phyloP scores from a whole-genome alignment of 1,140 invertebrate species.

The Heliconius nattereri region DNA sequence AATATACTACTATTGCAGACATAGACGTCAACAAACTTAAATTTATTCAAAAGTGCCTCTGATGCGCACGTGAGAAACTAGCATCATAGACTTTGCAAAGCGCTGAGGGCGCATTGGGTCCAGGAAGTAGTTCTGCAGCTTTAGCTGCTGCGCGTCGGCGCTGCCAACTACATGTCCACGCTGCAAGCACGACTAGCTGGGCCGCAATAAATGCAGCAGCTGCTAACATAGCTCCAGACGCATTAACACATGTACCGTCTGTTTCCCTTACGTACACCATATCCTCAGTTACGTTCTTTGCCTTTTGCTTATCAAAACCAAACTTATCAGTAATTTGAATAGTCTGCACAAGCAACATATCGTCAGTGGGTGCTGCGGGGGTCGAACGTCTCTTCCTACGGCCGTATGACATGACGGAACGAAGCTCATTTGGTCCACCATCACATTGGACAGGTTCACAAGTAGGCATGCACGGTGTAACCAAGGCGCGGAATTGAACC shows the following conservation, averaged over 20 bases:
- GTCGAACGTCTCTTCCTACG: conserved; percentile 84
- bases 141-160: conserved; percentile 85
- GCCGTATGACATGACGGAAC: conserved; percentile 91
- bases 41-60: conserved; percentile 88
- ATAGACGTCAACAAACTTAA: conserved; percentile 64
- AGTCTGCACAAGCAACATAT: conserved; percentile 92
- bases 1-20: conserved; percentile 78
- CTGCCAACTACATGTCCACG: conserved; percentile 92
- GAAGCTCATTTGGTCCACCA: conserved; percentile 89
- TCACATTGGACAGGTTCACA: conserved; percentile 95
- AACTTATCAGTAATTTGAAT: conserved; percentile 97
- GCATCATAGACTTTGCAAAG: conserved; percentile 93
- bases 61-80: conserved; percentile 86
- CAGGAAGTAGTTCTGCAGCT: conserved; percentile 74
- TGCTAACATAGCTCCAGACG: conserved; percentile 89
- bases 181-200: conserved; percentile 90
- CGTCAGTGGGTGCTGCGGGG: conserved; percentile 84
- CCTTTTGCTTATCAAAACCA: conserved; percentile 86
- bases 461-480: conserved; percentile 95
- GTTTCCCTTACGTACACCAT: conserved; percentile 83
- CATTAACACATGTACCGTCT: conserved; percentile 86
- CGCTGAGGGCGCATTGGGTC: conserved; percentile 83
- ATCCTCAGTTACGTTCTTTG: conserved; percentile 79
- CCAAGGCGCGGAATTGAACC: conserved; percentile 95
- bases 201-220: conserved; percentile 91